phyloP scores from a whole-genome alignment of 2,113 vertebrate species.

The Rousettus leschenaultii region DNA sequence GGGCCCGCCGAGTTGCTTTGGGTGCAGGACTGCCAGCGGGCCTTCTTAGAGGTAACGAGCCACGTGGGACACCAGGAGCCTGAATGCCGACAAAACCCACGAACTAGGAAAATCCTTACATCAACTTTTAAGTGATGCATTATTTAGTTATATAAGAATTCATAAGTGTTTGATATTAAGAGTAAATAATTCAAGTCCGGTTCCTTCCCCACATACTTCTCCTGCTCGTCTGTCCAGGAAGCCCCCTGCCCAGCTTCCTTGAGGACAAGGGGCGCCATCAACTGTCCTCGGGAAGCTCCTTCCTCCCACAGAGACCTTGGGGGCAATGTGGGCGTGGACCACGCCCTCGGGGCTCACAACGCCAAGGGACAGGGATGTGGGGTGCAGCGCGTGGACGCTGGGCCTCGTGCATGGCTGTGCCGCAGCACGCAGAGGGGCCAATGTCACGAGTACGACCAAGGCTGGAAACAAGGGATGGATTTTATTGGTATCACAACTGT shows the following conservation, averaged over 20 bases:
- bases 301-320: no score
- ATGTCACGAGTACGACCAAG: no score
- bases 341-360: no score
- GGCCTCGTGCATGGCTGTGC: no score
- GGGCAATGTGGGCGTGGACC: no score
- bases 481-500: constrained; percentile 78
- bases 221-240: background rate
- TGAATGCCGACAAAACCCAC: background rate
- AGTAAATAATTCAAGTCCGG: background rate
- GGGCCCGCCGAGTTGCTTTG: background rate
- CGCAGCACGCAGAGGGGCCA: no score
- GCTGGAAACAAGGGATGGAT: constrained; percentile 64
- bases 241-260: background rate
- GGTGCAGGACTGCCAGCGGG: background rate
- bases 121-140: background rate
- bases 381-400: no score
- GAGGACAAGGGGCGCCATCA: background rate
- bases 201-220: background rate
- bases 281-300: no score
- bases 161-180: background rate
- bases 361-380: no score
- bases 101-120: background rate
- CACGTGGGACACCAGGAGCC: background rate
- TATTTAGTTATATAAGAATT: background rate
- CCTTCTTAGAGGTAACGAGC: background rate